Evolutionary conservation across 2,797 vertebrate genomes (phyloP), one percentile per base, ranked within the genome.

Genomic region (Etheostoma perlongum): DNA sequence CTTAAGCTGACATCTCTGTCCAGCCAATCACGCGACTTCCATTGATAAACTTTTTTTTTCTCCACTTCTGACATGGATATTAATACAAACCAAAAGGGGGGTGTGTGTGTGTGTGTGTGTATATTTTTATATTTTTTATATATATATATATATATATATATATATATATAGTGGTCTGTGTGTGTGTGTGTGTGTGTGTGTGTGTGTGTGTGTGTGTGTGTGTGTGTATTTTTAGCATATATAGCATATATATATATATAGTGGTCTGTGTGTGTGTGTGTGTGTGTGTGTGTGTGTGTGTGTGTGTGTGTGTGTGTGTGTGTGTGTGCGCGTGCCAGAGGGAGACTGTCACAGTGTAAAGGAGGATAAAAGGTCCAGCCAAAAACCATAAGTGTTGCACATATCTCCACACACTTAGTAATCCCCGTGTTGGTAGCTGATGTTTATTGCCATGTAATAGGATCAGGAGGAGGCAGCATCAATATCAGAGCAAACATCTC

Each of bases 361-460:
- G 75, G 74, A 81, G 81, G 79, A 87, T 84, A 86, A 85, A 85
- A 73, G 83, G 88, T 92, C 90, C 90, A 84, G 88, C 87, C 85
- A 89, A 85, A 89, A 87, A 72, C 18, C 74, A 79, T 12, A 65
- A 83, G 78, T 77, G 80, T 27, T 66, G 27, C 76, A 68, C 77
- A 72, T 73, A 77, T 77, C 65, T 67, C 21, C 76, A 80, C 87
- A 67, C 81, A 47, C 74, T 25, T 82, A 1, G 78, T 92, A 92
- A 93, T 92, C 91, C 91, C 85, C 82, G 76, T 88, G 91, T 91
- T 86, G 86, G 90, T 94, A 89, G 91, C 85, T 92, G 91, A 80
- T 94, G 95, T 94, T 96, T 96, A 97, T 96, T 97, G 96, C 95
- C 96, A 88, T 96, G 94, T 96, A 97, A 97, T 96, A 95, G 96